A percentile compares a stretch with the other conserved stretches of the same genome.
Evolutionary conservation across 30 jellyfish, hydroid and myxozoan species (phyloP).

Genomic region (Aurelia coerulea): DNA sequence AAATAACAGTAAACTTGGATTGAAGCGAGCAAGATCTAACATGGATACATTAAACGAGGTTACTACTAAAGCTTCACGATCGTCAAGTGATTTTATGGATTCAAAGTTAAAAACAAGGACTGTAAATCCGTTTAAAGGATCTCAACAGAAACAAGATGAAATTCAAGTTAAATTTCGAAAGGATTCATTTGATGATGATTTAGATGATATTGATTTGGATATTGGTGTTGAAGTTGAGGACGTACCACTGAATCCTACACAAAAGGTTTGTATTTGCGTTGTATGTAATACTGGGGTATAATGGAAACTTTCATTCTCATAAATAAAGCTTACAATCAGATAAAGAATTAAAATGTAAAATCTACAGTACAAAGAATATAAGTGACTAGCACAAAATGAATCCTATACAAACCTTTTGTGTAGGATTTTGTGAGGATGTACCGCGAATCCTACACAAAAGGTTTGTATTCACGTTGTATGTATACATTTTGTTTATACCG

Average conservation of each 20-base stretch:
- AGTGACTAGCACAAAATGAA: no score
- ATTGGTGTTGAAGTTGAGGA: conserved; percentile 77
- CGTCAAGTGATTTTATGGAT: not conserved
- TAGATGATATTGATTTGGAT: conserved; percentile 65
- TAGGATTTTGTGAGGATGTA: no score
- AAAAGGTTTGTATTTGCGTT: conserved; percentile 9
- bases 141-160: not conserved
- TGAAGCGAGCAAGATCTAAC: conserved; percentile 2
- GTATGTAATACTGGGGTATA: no score
- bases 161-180: not conserved
- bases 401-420: no score
- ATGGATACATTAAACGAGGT: not conserved
- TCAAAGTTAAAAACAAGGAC: not conserved
- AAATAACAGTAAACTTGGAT: not conserved
- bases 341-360: no score
- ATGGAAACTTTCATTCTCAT: no score
- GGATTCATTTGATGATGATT: conserved; percentile 18
- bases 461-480: no score
- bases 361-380: no score
- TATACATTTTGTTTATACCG: no score
- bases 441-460: no score
- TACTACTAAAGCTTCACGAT: conserved; percentile 6
- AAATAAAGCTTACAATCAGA: no score
- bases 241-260: not conserved
- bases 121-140: not conserved